phyloP scores from a whole-genome alignment of 2,797 vertebrate genomes.

The Amniataba percoides region DNA sequence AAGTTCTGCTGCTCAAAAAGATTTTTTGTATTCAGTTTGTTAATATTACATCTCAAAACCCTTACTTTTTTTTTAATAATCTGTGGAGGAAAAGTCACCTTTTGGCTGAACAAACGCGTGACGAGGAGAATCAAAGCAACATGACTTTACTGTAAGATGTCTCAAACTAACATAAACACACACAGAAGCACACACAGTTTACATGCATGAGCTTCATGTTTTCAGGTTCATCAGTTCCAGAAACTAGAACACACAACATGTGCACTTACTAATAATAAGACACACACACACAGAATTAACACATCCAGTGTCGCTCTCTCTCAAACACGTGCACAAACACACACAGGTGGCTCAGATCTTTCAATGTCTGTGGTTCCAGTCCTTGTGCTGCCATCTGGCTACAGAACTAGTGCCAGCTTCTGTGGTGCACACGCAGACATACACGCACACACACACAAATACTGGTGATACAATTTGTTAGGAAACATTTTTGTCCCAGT shows the following conservation, averaged over 20 bases:
- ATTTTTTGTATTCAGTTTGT: background rate
- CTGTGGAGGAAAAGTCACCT: too few relatives aligned
- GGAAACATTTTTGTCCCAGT: conserved; percentile 67
- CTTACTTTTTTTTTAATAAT: too few relatives aligned
- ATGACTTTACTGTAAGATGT: too few relatives aligned
- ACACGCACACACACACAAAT: conserved; percentile 29
- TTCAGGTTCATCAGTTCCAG: conserved; percentile 2
- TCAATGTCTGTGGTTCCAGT: conserved; percentile 68
- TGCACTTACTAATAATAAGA: conserved; percentile 32
- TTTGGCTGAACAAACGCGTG: too few relatives aligned
- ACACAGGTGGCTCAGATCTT: conserved; percentile 76
- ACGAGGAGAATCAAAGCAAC: too few relatives aligned
- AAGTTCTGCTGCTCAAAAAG: background rate
- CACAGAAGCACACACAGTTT: background rate
- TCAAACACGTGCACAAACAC: conserved; percentile 30
- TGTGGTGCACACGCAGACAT: conserved; percentile 16
- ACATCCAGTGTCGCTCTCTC: background rate
- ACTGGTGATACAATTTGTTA: conserved; percentile 46
- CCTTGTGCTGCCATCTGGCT: conserved; percentile 77
- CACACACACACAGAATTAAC: conserved; percentile 27
- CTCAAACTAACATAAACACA: background rate
- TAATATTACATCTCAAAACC: background rate
- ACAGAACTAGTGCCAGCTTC: conserved; percentile 69
- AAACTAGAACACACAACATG: conserved; percentile 20
- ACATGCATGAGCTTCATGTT: background rate